Conservation (phyloP, 2,797 vertebrate genomes). For the Melanotaenia boesemani region DNA sequence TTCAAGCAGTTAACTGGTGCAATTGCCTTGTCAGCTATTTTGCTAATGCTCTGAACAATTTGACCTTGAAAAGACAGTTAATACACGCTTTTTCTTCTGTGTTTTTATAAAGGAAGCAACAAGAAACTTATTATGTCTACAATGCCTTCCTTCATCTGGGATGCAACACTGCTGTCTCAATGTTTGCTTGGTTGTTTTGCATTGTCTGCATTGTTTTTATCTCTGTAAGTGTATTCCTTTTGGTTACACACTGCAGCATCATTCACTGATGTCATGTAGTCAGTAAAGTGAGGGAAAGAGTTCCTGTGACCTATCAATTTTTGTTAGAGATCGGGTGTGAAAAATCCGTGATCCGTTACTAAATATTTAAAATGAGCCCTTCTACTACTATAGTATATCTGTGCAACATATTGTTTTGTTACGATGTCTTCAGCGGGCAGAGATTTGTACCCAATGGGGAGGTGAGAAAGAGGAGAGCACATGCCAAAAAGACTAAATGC, state of each 20-base stretch:
- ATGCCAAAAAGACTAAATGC: constrained; percentile 63
- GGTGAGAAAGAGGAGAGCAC: constrained; percentile 59
- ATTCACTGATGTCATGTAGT: neutral
- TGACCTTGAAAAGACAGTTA: neutral
- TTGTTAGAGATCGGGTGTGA: neutral
- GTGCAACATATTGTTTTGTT: constrained; percentile 43
- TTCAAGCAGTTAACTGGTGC: neutral
- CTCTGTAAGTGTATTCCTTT: neutral
- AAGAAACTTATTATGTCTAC: neutral
- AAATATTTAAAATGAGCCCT: constrained; percentile 2
- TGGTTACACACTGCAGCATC: neutral
- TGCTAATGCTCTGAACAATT: neutral
- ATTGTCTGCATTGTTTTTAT: neutral
- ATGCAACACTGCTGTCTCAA: neutral
- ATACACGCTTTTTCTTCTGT: neutral
- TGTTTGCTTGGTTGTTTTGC: neutral
- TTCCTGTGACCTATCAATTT: neutral
- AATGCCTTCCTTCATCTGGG: neutral
- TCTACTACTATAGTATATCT: constrained; percentile 20
- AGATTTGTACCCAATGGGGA: constrained; percentile 65
- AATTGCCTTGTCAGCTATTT: neutral
- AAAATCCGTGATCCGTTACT: neutral
- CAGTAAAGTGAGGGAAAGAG: neutral
- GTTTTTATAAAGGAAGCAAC: neutral
- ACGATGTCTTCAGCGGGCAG: constrained; percentile 62